Conservation (phyloP, 1,140 invertebrate genomes). For the Oncopodura yosiiana region DNA sequence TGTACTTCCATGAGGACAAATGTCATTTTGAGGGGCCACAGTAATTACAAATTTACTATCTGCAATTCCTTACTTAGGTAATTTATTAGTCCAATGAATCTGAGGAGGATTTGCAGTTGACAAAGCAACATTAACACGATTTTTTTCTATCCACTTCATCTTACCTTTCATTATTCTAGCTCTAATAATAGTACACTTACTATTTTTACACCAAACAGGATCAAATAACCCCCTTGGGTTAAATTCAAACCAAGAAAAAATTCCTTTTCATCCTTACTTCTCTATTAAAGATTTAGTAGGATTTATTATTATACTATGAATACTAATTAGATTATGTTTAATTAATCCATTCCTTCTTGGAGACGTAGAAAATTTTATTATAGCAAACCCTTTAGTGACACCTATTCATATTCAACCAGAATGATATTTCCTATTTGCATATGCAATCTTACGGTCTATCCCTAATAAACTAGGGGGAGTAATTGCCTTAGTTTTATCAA, state of each 20-base stretch:
- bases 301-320: constrained; percentile 45
- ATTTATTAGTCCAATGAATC: constrained; percentile 50
- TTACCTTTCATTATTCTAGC: constrained; percentile 54
- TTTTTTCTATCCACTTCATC: constrained; percentile 60
- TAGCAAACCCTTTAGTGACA: constrained; percentile 57
- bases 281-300: constrained; percentile 50
- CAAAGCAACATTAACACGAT: constrained; percentile 57
- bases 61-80: constrained; percentile 53
- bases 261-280: constrained; percentile 46
- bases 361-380: constrained; percentile 58
- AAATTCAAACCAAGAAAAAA: constrained; percentile 35
- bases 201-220: constrained; percentile 52
- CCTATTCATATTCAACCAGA: constrained; percentile 62
- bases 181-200: constrained; percentile 50
- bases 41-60: constrained; percentile 61
- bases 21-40: constrained; percentile 60
- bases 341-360: constrained; percentile 49
- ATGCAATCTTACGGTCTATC: constrained; percentile 60
- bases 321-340: constrained; percentile 42
- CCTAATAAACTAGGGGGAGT: constrained; percentile 64
- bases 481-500: constrained; percentile 52
- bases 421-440: constrained; percentile 67
- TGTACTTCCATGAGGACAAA: constrained; percentile 59
- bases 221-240: constrained; percentile 33
- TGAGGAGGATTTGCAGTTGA: constrained; percentile 60